A percentile compares a stretch with the other conserved stretches of the same genome.
phyloP scores from a whole-genome alignment of 2,888 invertebrate species.

The Apodemia hepburni region DNA sequence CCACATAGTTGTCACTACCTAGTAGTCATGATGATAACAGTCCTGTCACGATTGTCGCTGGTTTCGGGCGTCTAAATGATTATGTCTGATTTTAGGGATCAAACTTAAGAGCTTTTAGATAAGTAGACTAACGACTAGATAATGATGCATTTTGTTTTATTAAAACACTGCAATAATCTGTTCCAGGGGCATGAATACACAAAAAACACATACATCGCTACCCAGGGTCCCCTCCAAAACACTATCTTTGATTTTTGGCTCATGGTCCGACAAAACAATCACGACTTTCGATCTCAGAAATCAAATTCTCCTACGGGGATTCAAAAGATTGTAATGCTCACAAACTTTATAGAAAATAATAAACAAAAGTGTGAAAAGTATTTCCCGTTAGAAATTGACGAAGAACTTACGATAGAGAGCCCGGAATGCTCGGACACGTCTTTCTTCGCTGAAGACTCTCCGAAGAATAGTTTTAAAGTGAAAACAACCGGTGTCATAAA shows the following conservation, averaged over 20 bases:
- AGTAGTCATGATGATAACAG: too few species aligned
- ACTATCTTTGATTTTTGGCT: constrained; percentile 95
- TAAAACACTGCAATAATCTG: constrained; percentile 6
- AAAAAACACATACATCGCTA: constrained; percentile 92
- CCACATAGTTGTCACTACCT: too few species aligned
- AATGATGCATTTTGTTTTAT: neutral
- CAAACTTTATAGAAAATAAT: constrained; percentile 91
- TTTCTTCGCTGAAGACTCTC: constrained; percentile 33
- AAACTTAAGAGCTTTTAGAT: too few species aligned
- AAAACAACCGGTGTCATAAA: constrained; percentile 75
- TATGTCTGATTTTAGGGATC: too few species aligned
- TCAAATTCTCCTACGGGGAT: constrained; percentile 36
- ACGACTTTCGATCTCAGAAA: constrained; percentile 41
- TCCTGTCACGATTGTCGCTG: too few species aligned
- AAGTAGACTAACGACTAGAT: too few species aligned
- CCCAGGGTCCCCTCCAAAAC: constrained; percentile 94
- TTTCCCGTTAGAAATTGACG: constrained; percentile 83
- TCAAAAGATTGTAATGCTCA: constrained; percentile 93
- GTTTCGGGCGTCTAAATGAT: too few species aligned
- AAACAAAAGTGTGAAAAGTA: constrained; percentile 94
- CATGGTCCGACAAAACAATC: constrained; percentile 85
- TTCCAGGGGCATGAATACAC: constrained; percentile 94
- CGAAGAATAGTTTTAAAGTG: constrained; percentile 61
- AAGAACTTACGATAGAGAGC: constrained; percentile 51
- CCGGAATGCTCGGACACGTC: constrained; percentile 35